These are phyloP conservation scores for Carollia perspicillata DNA, from an alignment of 2,113 vertebrate genomes.

Conservation along the genomic window DNA sequence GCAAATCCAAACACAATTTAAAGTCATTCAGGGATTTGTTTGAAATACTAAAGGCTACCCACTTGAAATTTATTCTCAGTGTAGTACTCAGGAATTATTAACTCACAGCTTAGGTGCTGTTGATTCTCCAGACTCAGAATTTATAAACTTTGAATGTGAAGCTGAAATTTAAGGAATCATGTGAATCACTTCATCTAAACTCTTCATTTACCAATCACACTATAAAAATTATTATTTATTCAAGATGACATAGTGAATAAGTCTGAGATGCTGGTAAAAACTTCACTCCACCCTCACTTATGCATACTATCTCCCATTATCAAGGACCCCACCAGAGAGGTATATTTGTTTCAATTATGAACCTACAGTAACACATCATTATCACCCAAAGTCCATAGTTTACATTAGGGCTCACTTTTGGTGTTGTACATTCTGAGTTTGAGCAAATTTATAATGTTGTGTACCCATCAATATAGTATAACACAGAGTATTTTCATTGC, in stretches of 20 bases:
- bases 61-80: neutral
- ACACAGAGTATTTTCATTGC: neutral
- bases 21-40: neutral
- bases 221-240: neutral
- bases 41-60: neutral
- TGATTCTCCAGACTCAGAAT: neutral
- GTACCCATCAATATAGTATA: neutral
- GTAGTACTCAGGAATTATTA: neutral
- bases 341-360: no score
- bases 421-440: no score
- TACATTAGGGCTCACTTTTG: neutral
- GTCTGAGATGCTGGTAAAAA: neutral
- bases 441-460: no score
- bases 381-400: neutral
- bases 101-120: no score
- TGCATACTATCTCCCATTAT: no score
- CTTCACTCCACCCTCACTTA: neutral
- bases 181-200: neutral
- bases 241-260: neutral
- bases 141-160: neutral
- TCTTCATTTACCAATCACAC: neutral
- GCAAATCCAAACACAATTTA: neutral
- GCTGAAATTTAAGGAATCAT: neutral
- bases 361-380: neutral
- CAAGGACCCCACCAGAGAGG: no score